Base-by-base conservation (phyloP, 2,888 invertebrate species). In the Leptothorax acervorum region DNA sequence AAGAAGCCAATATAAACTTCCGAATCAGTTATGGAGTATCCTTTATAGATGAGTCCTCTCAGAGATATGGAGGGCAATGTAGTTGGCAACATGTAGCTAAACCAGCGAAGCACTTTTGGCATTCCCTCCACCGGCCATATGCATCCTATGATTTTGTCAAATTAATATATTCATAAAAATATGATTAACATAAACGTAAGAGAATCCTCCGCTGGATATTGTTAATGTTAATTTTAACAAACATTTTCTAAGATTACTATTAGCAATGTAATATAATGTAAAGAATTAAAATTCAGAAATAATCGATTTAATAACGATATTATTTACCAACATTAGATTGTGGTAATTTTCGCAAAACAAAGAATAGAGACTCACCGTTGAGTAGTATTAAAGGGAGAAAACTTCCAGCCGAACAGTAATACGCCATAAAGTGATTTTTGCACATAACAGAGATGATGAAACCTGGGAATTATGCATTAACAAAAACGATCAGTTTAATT, bases 321-420 rank as follows among this genome's bases (percentile, higher is more conserved):
- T 3, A 15, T 6, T 18, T 23, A 65, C 3, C 18, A 51, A 8
- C 3, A 75, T 2, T 63, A 35, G 8, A 28, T 23, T 35, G 0
- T 45, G 68, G 4, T 76, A 53, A 70, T 60, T 45, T 66, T 66
- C 1, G 28, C 15, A 1, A 63, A 42, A 31, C 18, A 68, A 70
- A 39, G 1, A 11, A 68, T 9, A 42, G 6, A 3, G 15, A 31
- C 96, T 95, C 94, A 98, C 98, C 98, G 94, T 98, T 98, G 8
- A 98, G 95, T 86, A 99, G 95, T 87, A 99, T 96, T 96, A 98
- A 97, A 0, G 99, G 98, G 93, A 98, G 98, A 93, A 99, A 98
- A 87, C 97, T 97, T 18, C 99, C 99, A 0, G 98, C 97, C 0
- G 98, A 96, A 15, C 97, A 96, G 93, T 98, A 98, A 95, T 98